Base-by-base conservation (phyloP, 2,888 invertebrate genomes). In the Nymphalis urticae region DNA sequence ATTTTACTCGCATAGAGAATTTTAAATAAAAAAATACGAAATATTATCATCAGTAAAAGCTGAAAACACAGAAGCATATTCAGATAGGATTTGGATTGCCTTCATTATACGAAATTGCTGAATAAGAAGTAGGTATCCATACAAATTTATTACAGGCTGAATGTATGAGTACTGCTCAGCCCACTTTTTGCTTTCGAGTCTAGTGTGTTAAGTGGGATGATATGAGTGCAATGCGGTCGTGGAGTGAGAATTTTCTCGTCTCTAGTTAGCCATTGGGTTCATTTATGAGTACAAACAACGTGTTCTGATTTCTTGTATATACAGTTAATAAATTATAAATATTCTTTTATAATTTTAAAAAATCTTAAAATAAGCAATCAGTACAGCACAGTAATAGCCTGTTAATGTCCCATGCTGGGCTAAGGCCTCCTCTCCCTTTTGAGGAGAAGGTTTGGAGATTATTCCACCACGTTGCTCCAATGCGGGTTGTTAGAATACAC, bases 141-240 rank as follows among this genome's bases (percentile, higher is more conserved):
- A 50, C 24, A 36, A 63, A 63, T 62, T 67, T 47, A 24, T 48
- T 59, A 58, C 47, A 51, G 50, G 59, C 62, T 48, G 62, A 51
- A 27, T n/a, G 50, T 50, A 67, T 19, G 48, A 71, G 59, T 68
- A 58, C 59, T 62, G 51, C 42, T 50, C 62, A 51, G 64, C 24
- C 58, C 51, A 71, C 64, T 71, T 67, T 68, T 62, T 61, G 62
- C 68, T 68, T 61, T 56, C 61, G 51, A 67, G 67, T 68, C 62
- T 63, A 21, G 56, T 19, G 66, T 67, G 56, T 48, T 68, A 68
- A 71, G 70, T 71, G 64, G 70, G 32, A 62, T 56, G 64, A 66
- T 61, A 61, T 53, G 66, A 54, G 48, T 32, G 53, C 21, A 42
- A 42, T 21, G 58, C 42, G 58, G 58, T 19, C 42, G 61, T 24